Evolutionary conservation across 1,140 invertebrate species (phyloP), one percentile per base, ranked within the genome.

Genomic region (Rhizoglyphus robini): DNA sequence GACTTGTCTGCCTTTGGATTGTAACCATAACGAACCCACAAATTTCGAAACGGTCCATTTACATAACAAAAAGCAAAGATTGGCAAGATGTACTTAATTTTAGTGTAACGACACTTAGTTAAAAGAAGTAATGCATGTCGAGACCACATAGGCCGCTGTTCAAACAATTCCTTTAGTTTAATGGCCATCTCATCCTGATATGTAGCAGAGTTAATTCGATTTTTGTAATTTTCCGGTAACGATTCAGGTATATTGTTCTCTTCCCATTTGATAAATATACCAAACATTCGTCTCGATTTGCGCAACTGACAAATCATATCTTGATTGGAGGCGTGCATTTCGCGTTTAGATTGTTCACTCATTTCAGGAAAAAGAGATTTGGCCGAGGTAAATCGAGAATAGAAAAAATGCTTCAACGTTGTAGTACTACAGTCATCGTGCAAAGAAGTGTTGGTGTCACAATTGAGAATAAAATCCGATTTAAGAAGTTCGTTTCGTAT

Each of bases 141-240:
- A 0, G 88, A 88, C 88, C 88, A 93, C 65, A 95, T 83, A 0
- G 90, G 90, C 62, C 86, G 79, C 62, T 86, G 80, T 49, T 86
- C 80, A 73, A 91, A 92, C 20, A 15, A 49, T 49, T 68, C 49
- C 25, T 57, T 63, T 3, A 68, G 15, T 32, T 62, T 38, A 13
- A 34, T 29, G 1, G 65, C 18, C 23, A 67, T n/a, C 11, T 57
- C 3, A 27, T 57, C 25, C 13, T 48, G 18, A 5, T 13, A 4
- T 20, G n/a, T 8, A 32, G 30, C 20, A 1, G 13, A 15, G 36
- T 34, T 8, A 15, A 46, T 5, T 3, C 30, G 29, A 4, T 64
- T 31, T 23, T 61, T 8, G 4, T 68, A n/a, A 11, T 57, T n/a
- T 15, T 31, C 30, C 1, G 41, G n/a, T 31, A 58, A 54, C 32